Base-by-base conservation (phyloP, 2,888 invertebrate species). In the Mongoloraphidia duomilia region DNA sequence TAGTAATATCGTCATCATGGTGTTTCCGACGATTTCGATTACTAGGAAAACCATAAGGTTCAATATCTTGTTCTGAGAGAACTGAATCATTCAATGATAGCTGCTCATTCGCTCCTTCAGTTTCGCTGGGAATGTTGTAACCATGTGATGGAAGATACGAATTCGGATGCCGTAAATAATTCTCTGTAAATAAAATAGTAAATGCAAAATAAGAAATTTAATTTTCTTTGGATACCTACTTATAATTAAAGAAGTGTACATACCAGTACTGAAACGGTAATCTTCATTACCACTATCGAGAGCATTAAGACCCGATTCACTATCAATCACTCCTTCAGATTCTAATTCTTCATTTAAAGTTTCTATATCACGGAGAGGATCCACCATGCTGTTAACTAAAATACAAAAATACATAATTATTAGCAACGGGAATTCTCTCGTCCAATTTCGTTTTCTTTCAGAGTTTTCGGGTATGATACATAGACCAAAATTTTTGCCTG, bases 161-260 rank as follows among this genome's bases (percentile, higher is more conserved):
- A 69, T 90, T 86, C 50, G 86, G 87, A 73, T 89, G 88, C 59
- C 84, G 76, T 61, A 86, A 74, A 69, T 87, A 87, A 62, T 80
- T 79, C 60, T 82, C 80, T 52, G 64, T 36, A 35, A 48, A 47
- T 13, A 34, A 12, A 44, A 44, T 34, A 35, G 8, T 6, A 44
- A 33, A 44, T 12, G 12, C 17, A 3, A 8, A 9, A 13, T 13
- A 44, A 34, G 8, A 26, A 10, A 35, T 17, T n/a, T 26, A 17
- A 17, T 17, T 17, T 17, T 2, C 4, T 17, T 17, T 17, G 4
- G 4, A 17, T 17, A 17, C n/a, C n/a, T 26, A 13, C 12, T n/a
- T n/a, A n/a, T n/a, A n/a, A n/a, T 41, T n/a, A 35, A 49, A 36
- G 26, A 34, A 38, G n/a, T 46, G 44, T 35, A 51, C 54, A 57